Base-by-base conservation (phyloP, 2,113 vertebrate species). In the Menidia beryllina region DNA sequence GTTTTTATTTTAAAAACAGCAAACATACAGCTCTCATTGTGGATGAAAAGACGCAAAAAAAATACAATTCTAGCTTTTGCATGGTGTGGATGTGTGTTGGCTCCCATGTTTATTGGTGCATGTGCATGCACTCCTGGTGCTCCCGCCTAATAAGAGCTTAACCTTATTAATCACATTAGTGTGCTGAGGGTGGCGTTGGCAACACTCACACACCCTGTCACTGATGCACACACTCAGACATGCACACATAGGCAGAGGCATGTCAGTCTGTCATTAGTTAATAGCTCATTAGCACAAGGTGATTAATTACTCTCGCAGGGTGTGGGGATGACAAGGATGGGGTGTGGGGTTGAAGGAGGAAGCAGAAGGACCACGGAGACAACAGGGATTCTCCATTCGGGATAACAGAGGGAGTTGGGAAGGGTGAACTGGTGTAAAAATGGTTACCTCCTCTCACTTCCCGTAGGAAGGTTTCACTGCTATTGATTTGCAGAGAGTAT, bases 251-350 rank as follows among this genome's bases (percentile, higher is more conserved):
- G 68, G 75, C 82, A 82, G 64, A 81, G 79, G 83, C 88, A 90
- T 88, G 88, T 91, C 93, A 92, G 82, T 90, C 88, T 88, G 91
- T 90, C 91, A 92, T 94, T 94, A 91, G 91, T 93, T 93, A 93
- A 93, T 93, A 94, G 90, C 91, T 94, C 91, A 93, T 94, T 93
- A 93, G 89, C 90, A 91, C 90, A 88, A 91, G 86, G 90, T 94
- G 92, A 93, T 93, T 93, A 92, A 94, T 94, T 91, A 93, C 91
- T 89, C 77, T 89, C 83, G 82, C 86, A 73, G 83, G 88, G 88
- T 84, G 85, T 86, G 68, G 83, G 85, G 80, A 68, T 87, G 88
- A 79, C 78, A 82, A 72, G 83, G 50, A 76, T 70, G 61, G 45
- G 82, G 76, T 55, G 69, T 27, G 65, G 54, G 69, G 53, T 4